phyloP scores from a whole-genome alignment of 2,888 invertebrate genomes.

The Hirtodrosophila confusa region DNA sequence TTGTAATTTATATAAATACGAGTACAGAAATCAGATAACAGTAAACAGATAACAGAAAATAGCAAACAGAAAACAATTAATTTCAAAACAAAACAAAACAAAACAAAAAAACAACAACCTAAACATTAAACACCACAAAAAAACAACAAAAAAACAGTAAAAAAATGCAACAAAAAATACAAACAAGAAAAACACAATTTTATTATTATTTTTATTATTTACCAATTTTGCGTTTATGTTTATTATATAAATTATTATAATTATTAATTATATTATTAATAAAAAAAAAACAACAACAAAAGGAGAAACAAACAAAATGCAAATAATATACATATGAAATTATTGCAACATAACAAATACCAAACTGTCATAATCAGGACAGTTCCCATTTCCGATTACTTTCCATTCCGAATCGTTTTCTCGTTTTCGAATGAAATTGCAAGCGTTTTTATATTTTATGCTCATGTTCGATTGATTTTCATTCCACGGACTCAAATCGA shows the following conservation, averaged over 20 bases:
- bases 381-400: too few species aligned
- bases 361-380: constrained; percentile 32
- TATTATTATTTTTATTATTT: constrained; percentile 83
- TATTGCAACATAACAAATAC: constrained; percentile 41
- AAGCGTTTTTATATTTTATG: too few species aligned
- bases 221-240: constrained; percentile 82
- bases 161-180: constrained; percentile 55
- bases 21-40: constrained; percentile 21
- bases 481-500: too few species aligned
- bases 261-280: constrained; percentile 80
- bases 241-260: constrained; percentile 83
- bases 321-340: constrained; percentile 51
- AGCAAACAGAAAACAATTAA: constrained; percentile 20
- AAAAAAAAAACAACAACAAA: constrained; percentile 49
- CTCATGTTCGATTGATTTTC: too few species aligned
- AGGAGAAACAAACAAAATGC: constrained; percentile 35
- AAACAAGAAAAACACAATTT: constrained; percentile 56
- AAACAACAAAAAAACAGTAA: constrained; percentile 20
- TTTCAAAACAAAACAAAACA: constrained; percentile 15
- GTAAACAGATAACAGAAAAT: constrained; percentile 26
- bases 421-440: too few species aligned
- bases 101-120: constrained; percentile 18
- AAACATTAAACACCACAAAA: constrained; percentile 5
- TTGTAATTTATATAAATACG: constrained; percentile 82
- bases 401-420: too few species aligned